These are phyloP conservation scores for Drosophila gaucha DNA, from an alignment of 2,888 invertebrate genomes.

Conservation along the genomic window DNA sequence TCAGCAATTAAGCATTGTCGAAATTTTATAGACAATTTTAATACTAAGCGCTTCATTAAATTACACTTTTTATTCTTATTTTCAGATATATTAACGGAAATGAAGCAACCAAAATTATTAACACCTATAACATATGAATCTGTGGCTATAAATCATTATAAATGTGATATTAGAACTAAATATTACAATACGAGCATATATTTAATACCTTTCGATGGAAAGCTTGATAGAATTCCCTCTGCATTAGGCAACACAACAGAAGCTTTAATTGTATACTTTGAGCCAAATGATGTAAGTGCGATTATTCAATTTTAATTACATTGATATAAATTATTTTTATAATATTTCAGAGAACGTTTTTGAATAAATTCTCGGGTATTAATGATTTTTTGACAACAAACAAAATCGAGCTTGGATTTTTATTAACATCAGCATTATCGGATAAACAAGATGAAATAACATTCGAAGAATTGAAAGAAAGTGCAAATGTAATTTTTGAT, in stretches of 20 bases:
- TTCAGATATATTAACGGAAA: slow-evolving; percentile 43
- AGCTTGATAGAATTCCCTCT: slow-evolving; percentile 50
- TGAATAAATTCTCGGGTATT: slow-evolving; percentile 43
- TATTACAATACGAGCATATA: slow-evolving; percentile 56
- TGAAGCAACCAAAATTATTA: slow-evolving; percentile 37
- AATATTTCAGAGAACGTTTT: slow-evolving; percentile 45
- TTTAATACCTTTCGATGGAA: slow-evolving; percentile 59
- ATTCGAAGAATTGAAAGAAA: slow-evolving; percentile 50
- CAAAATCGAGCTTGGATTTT: slow-evolving; percentile 61
- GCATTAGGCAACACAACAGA: slow-evolving; percentile 49
- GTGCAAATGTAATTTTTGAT: slow-evolving; percentile 52
- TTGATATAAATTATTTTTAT: background rate
- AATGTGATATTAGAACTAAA: slow-evolving; percentile 61
- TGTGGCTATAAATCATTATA: slow-evolving; percentile 34
- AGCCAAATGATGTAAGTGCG: slow-evolving; percentile 51
- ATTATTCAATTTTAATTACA: background rate
- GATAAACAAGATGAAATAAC: slow-evolving; percentile 45
- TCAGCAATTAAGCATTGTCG: no score
- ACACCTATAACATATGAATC: slow-evolving; percentile 20
- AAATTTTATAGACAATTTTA: background rate
- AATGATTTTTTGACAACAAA: slow-evolving; percentile 45
- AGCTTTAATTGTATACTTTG: slow-evolving; percentile 63
- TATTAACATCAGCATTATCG: slow-evolving; percentile 43
- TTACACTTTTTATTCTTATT: background rate
- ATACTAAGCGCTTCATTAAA: no score